Base-by-base conservation (phyloP, 2,797 vertebrate species). In the Galago senegalensis region DNA sequence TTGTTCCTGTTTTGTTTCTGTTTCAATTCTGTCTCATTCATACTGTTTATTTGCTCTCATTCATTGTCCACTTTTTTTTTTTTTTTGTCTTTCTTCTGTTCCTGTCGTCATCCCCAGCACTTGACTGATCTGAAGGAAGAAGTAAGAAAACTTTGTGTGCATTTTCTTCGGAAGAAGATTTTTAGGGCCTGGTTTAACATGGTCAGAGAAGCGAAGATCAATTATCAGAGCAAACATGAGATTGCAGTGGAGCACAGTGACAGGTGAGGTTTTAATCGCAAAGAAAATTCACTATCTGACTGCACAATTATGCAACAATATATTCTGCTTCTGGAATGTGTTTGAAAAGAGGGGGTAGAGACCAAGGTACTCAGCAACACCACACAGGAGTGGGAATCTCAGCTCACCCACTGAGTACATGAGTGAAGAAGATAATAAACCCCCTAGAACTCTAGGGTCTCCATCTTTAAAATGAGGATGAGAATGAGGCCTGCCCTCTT, bases 101-200 rank as follows among this genome's bases (percentile, higher is more conserved):
- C 25, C 53, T 27, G 3, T 79, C 25, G 34, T 77, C 13, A 63
- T 94, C 58, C 76, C 46, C 72, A 95, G 58, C 61, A 88, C 37
- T 56, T 98, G 88, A 95, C 90, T 76, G 67, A 98, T 86, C 97
- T 99, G 97, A 98, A 99, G 81, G 97, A 98, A 95, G 98, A 92
- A 97, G 99, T 97, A 0, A 95, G 97, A 86, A 94, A 89, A 49
- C 98, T 99, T 73, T 96, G 97, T 75, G 97, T 94, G 63, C 40
- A 82, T n/a, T 98, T 60, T 95, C 99, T 99, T 82, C 98, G 97
- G 93, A 99, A 97, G 96, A 99, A 98, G 97, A 97, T 98, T 81
- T 99, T 99, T 93, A 91, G 93, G 79, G 98, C 98, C 1, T 99
- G 99, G 98, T 96, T 98, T 98, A 98, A 99, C 89, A 37, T 98